Evolutionary conservation across 2,797 vertebrate genomes (phyloP).

Genomic region (Carcharodon carcharias): DNA sequence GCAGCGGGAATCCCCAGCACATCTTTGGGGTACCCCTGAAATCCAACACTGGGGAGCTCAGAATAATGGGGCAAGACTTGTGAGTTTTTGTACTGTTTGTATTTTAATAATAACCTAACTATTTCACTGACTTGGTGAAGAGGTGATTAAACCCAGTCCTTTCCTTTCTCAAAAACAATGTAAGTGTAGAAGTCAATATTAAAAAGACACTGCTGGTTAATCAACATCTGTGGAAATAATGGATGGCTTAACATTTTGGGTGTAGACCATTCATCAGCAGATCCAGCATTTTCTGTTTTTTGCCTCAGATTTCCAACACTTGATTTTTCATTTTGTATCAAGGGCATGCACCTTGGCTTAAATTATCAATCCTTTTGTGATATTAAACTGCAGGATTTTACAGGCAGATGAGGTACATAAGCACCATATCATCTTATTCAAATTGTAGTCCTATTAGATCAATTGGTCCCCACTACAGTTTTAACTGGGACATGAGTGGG

Average conservation of each 20-base stretch:
- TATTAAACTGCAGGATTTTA: neutral
- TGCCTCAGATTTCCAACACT: neutral
- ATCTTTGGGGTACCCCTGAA: too few species aligned
- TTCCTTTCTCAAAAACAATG: neutral
- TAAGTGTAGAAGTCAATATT: neutral
- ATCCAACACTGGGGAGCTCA: too few species aligned
- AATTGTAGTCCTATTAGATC: neutral
- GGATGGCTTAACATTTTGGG: neutral
- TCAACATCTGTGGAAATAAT: neutral
- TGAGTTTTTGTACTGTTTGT: neutral
- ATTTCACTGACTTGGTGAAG: neutral
- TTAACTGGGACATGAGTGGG: neutral
- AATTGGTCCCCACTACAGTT: neutral
- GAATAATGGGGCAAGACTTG: neutral
- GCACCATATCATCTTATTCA: neutral
- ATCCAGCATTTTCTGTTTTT: neutral
- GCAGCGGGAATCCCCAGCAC: too few species aligned
- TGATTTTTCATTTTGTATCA: neutral
- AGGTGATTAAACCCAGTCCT: neutral
- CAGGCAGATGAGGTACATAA: neutral
- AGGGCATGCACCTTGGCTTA: neutral
- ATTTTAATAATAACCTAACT: neutral
- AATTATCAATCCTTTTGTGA: neutral
- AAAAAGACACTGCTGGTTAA: neutral
- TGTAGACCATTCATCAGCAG: neutral